phyloP scores from a whole-genome alignment of 2,113 vertebrate genomes.

The Alouatta palliata region DNA sequence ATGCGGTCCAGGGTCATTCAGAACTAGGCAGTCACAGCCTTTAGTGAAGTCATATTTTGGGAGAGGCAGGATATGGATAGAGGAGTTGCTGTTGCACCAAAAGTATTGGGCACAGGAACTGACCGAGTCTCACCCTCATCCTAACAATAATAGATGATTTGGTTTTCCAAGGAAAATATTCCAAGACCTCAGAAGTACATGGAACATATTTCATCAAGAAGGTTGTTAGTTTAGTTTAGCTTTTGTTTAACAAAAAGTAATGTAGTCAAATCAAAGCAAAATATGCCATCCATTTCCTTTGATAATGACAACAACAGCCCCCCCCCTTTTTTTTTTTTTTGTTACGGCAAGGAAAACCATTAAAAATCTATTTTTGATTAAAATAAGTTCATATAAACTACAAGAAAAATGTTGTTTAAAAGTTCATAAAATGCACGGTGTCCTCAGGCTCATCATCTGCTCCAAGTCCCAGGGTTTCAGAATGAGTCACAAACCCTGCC shows the following conservation, averaged over 20 bases:
- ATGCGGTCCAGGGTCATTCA: background rate
- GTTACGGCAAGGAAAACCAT: background rate
- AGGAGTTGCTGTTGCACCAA: background rate
- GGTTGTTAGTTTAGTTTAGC: background rate
- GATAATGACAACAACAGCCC: background rate
- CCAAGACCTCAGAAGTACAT: background rate
- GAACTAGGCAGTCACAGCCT: background rate
- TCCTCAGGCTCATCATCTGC: conserved; percentile 46
- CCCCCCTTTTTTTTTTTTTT: background rate
- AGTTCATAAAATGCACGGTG: conserved; percentile 34
- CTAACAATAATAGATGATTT: background rate
- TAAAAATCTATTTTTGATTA: conserved; percentile 69
- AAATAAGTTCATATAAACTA: conserved; percentile 26
- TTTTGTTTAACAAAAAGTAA: conserved; percentile 46
- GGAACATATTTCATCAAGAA: background rate
- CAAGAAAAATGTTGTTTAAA: conserved; percentile 63
- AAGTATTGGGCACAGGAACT: accelerated
- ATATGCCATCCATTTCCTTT: background rate
- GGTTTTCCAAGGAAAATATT: background rate
- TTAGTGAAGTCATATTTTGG: background rate
- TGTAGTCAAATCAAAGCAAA: conserved; percentile 36
- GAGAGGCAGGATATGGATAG: accelerated
- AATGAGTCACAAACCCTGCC: conserved; percentile 60
- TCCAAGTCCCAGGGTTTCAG: conserved; percentile 24
- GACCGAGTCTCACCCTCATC: background rate